A percentile compares a stretch with the other conserved stretches of the same genome.
Conservation (phyloP, 2,113 vertebrate genomes). For the Ptychochromis oligacanthus region DNA sequence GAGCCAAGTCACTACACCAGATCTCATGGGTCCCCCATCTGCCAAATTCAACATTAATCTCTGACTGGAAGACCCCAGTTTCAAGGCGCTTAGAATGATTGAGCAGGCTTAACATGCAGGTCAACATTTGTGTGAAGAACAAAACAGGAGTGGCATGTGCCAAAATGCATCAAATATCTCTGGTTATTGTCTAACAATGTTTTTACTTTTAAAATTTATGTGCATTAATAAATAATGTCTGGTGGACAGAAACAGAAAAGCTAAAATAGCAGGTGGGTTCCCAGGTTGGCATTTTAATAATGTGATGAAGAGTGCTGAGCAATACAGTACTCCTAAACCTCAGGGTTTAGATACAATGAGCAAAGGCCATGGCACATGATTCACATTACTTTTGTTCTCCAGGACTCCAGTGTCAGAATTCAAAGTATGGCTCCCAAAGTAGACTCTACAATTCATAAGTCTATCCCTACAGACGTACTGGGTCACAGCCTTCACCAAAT, state of each 20-base stretch:
- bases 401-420: accelerated
- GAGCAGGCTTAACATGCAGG: neutral
- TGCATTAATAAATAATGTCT: too few species aligned
- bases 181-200: accelerated
- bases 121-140: too few species aligned
- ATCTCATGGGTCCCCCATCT: neutral
- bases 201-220: neutral
- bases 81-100: neutral
- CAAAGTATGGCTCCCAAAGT: accelerated
- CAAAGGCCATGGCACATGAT: accelerated
- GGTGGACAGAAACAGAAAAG: too few species aligned
- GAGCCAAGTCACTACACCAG: neutral
- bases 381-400: neutral
- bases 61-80: neutral
- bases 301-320: neutral
- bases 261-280: too few species aligned
- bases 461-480: neutral
- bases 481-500: neutral
- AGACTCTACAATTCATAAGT: accelerated
- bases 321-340: neutral
- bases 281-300: neutral
- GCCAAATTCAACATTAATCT: neutral
- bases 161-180: neutral
- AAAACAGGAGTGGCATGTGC: too few species aligned
- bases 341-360: neutral